Evolutionary conservation across 2,113 vertebrate genomes (phyloP).

Genomic region (Seriola rivoliana): DNA sequence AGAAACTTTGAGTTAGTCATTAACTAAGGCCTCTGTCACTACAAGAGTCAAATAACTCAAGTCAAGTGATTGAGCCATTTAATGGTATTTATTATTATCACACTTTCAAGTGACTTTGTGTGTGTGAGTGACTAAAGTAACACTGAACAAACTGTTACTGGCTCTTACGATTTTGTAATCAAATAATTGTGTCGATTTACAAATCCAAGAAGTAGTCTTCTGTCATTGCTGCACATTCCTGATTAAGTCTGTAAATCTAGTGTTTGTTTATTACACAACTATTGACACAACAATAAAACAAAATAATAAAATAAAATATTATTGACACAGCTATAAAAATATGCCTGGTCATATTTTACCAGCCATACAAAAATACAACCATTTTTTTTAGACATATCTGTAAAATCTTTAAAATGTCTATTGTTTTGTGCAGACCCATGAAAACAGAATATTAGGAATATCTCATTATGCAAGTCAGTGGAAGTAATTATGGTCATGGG

Average conservation of each 20-base stretch:
- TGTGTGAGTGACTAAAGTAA: background rate
- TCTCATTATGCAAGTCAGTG: background rate
- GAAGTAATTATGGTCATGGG: background rate
- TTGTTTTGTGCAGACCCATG: background rate
- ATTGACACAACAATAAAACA: constrained; percentile 22
- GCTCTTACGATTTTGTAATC: background rate
- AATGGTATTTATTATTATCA: background rate
- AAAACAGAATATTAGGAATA: background rate
- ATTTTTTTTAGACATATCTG: background rate
- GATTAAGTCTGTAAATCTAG: constrained; percentile 18
- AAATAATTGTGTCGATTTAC: constrained; percentile 13
- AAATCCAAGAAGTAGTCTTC: background rate
- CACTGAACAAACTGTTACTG: background rate
- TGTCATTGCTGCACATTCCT: background rate
- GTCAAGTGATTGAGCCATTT: background rate
- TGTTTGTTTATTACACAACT: background rate
- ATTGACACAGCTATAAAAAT: background rate
- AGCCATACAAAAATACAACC: background rate
- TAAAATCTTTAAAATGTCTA: background rate
- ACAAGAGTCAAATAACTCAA: background rate
- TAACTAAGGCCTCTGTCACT: background rate
- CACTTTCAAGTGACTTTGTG: background rate
- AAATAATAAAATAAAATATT: constrained; percentile 1
- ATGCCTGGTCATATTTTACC: background rate
- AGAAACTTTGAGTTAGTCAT: background rate